phyloP scores from a whole-genome alignment of 2,113 vertebrate species.

The Anarhynchus alexandrinus region DNA sequence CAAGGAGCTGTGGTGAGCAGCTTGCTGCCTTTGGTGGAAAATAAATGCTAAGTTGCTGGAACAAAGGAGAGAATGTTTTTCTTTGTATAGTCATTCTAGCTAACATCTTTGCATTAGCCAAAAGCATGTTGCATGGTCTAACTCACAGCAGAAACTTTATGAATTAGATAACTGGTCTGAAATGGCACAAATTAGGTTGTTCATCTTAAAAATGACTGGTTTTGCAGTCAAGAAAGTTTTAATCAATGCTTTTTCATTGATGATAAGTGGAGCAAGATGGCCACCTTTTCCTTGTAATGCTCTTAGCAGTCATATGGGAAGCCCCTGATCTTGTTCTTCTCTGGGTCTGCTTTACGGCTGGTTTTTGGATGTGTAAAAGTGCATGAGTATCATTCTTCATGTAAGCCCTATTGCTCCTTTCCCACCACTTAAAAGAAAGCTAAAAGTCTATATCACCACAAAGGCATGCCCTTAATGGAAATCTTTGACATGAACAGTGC shows the following conservation, averaged over 20 bases:
- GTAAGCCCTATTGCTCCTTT: not conserved
- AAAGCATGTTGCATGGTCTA: not conserved
- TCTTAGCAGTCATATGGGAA: not conserved
- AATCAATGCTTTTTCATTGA: not conserved
- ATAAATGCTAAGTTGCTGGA: not conserved
- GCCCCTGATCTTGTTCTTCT: not conserved
- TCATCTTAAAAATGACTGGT: not conserved
- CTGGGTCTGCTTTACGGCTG: not conserved
- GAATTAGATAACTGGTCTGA: not conserved
- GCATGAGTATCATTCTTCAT: not conserved
- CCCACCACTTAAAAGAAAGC: not conserved
- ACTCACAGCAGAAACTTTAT: not conserved
- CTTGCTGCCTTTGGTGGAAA: slow-evolving; percentile 7
- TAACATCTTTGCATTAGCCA: not conserved
- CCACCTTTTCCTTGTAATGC: not conserved
- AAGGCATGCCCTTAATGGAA: slow-evolving; percentile 26
- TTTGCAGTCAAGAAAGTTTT: not conserved
- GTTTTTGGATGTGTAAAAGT: not conserved
- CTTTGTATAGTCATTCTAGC: not conserved
- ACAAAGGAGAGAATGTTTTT: not conserved
- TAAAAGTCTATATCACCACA: not conserved
- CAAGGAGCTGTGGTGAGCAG: not conserved
- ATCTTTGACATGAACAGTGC: not conserved
- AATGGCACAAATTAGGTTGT: not conserved
- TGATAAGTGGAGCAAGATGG: not conserved